A percentile compares a stretch with the other conserved stretches of the same genome.
Evolutionary conservation across 2,888 invertebrate genomes (phyloP).

Genomic region (Julus scandinavius): DNA sequence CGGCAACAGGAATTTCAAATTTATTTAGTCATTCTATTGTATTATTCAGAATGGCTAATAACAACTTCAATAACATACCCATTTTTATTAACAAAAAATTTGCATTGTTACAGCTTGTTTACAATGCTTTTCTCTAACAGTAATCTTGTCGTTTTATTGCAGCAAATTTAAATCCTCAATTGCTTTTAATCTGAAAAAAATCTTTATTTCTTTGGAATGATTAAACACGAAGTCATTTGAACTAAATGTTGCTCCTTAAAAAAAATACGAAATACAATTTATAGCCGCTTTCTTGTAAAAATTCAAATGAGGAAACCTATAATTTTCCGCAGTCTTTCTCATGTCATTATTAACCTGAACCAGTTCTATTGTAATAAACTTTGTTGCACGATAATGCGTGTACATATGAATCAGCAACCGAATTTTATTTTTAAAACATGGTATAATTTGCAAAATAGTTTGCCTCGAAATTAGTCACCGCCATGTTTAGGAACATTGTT

Average conservation of each 20-base stretch:
- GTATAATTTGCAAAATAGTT: not conserved
- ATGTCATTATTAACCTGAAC: slow-evolving; percentile 5
- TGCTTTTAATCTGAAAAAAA: not conserved
- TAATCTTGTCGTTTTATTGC: not conserved
- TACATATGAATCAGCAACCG: slow-evolving; percentile 4
- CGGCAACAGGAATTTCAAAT: not conserved
- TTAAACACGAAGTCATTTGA: slow-evolving; percentile 24
- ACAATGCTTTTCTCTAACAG: not conserved
- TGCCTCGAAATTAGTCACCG: slow-evolving; percentile 5
- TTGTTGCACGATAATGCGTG: not conserved
- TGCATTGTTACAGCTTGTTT: not conserved
- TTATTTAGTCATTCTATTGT: slow-evolving; percentile 27
- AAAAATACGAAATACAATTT: not conserved
- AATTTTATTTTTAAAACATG: not conserved
- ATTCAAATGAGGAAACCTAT: slow-evolving; percentile 1
- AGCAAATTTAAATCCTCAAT: not conserved
- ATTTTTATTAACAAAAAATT: not conserved
- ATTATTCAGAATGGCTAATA: not conserved
- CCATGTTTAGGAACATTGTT: not conserved
- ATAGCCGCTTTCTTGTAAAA: not conserved
- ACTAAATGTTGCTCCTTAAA: slow-evolving; percentile 2
- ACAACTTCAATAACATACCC: not conserved
- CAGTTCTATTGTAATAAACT: not conserved
- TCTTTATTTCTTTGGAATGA: not conserved
- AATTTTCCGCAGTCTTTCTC: not conserved